Conservation (phyloP, 2,888 invertebrate species). For the Rhagium mordax region DNA sequence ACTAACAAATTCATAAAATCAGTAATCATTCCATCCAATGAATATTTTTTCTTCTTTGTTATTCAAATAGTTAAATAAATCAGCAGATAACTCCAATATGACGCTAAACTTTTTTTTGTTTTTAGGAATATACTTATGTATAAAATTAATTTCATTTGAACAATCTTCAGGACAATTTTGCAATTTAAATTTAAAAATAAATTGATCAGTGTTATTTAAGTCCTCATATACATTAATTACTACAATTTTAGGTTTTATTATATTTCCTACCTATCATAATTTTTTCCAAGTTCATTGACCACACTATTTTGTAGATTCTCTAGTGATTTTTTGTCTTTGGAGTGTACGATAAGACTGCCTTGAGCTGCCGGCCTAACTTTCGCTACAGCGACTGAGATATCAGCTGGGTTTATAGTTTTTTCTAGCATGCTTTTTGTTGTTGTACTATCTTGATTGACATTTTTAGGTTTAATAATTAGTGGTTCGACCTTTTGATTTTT, state of each 20-base stretch:
- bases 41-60: not conserved
- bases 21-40: conserved; percentile 13
- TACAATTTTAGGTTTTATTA: not conserved
- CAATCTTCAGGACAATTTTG: conserved; percentile 13
- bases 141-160: not conserved
- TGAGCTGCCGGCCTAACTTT: conserved; percentile 1
- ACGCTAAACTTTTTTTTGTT: not conserved
- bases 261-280: not conserved
- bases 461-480: conserved; percentile 10
- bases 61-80: conserved; percentile 6
- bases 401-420: conserved; percentile 4
- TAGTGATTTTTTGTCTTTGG: too few species aligned
- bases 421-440: conserved; percentile 10
- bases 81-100: conserved; percentile 2
- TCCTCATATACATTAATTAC: too few species aligned
- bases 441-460: conserved; percentile 1
- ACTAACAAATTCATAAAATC: conserved; percentile 17
- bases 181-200: too few species aligned
- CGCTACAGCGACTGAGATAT: not conserved
- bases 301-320: too few species aligned
- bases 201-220: too few species aligned
- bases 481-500: not conserved
- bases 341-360: not conserved
- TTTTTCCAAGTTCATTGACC: too few species aligned
- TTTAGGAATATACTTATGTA: not conserved